Conservation (phyloP, 37 sponge, comb jelly and placozoan genomes). For the Cliona cf. orientalis region DNA sequence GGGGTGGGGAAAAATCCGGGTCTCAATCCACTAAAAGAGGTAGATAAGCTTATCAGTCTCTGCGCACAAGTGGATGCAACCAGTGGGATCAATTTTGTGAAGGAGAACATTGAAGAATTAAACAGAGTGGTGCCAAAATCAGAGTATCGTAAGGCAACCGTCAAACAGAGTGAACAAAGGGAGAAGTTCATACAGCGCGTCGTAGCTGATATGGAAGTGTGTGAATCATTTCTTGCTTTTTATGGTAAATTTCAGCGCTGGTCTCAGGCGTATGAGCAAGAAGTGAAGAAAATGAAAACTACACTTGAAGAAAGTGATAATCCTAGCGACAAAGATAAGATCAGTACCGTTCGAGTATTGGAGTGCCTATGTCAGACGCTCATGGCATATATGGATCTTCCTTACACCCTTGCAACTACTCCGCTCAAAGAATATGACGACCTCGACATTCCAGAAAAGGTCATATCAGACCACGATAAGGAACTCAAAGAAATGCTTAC, state of each 20-base stretch:
- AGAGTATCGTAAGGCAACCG: background rate
- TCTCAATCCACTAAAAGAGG: background rate
- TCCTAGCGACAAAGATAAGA: constrained; percentile 16
- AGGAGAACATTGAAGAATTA: constrained; percentile 42
- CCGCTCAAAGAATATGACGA: constrained; percentile 21
- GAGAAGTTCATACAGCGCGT: constrained; percentile 23
- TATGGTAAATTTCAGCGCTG: background rate
- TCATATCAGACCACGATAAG: constrained; percentile 9
- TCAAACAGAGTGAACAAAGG: constrained; percentile 10
- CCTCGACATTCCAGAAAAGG: constrained; percentile 29
- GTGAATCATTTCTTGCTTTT: background rate
- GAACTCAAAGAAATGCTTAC: constrained; percentile 17
- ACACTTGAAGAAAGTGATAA: background rate
- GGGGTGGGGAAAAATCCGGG: constrained; percentile 51
- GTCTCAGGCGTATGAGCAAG: constrained; percentile 8
- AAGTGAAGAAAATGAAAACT: background rate
- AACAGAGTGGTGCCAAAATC: constrained; percentile 2
- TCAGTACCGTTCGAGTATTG: constrained; percentile 29
- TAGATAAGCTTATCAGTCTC: constrained; percentile 50
- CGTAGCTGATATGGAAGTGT: constrained; percentile 26
- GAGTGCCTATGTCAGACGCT: constrained; percentile 31
- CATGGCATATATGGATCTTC: constrained; percentile 57
- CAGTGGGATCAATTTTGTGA: constrained; percentile 54
- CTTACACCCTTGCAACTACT: constrained; percentile 35
- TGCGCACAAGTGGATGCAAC: constrained; percentile 79